These are phyloP conservation scores for Sturnira hondurensis DNA, from an alignment of 2,113 vertebrate species.

Conservation along the genomic window DNA sequence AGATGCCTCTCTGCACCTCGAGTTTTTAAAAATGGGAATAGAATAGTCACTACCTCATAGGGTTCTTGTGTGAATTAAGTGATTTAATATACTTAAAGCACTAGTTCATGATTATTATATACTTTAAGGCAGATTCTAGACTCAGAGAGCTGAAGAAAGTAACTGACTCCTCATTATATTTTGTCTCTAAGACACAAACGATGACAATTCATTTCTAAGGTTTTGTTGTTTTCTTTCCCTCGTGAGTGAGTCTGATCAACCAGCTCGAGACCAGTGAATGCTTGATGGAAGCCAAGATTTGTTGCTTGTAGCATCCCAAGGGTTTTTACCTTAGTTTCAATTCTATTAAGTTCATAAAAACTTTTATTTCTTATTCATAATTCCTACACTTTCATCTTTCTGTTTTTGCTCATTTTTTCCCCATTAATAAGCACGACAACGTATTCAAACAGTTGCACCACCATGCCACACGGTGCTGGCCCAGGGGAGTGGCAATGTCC, in stretches of 20 bases:
- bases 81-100: neutral
- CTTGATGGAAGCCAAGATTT: neutral
- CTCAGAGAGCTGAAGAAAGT: neutral
- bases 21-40: slow-evolving; percentile 8
- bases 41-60: neutral
- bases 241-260: neutral
- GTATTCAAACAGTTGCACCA: neutral
- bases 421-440: neutral
- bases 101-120: neutral
- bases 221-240: neutral
- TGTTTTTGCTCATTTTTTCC: neutral
- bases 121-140: neutral
- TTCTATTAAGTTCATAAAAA: neutral
- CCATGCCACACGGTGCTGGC: accelerated
- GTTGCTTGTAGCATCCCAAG: neutral
- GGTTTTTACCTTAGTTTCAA: neutral
- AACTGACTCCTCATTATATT: neutral
- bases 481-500: neutral
- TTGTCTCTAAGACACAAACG: neutral
- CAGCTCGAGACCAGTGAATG: neutral
- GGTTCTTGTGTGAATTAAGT: neutral
- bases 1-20: neutral
- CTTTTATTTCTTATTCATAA: neutral
- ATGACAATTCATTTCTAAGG: neutral
- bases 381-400: neutral